Evolutionary conservation across 2,888 invertebrate species (phyloP).

Genomic region (Coelopa pilipes): DNA sequence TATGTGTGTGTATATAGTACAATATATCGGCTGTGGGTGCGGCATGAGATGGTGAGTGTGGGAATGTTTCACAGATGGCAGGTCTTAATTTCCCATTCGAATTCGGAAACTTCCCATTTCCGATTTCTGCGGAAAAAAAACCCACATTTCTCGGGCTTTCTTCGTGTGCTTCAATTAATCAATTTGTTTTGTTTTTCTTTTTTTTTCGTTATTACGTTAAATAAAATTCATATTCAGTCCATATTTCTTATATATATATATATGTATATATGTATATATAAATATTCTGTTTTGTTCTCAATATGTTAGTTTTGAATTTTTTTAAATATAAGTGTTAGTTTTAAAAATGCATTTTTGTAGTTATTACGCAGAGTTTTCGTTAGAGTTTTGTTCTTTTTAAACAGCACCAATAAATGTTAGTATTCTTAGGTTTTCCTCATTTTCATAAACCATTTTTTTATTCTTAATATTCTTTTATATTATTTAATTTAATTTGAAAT

Average conservation of each 20-base stretch:
- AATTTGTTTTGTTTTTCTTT: conserved; percentile 8
- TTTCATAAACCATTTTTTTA: conserved; percentile 7
- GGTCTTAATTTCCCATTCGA: too few species aligned
- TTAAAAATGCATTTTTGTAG: conserved; percentile 6
- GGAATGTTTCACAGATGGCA: too few species aligned
- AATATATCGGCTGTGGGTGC: too few species aligned
- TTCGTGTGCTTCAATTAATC: neutral
- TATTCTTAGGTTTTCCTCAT: conserved; percentile 8
- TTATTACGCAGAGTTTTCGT: neutral
- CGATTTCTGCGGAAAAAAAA: too few species aligned
- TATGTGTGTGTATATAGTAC: too few species aligned
- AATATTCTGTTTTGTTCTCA: conserved; percentile 1
- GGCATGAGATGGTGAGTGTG: too few species aligned
- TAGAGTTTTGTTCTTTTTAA: conserved; percentile 16
- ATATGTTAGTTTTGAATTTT: conserved; percentile 5
- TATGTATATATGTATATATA: too few species aligned
- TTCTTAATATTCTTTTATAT: conserved; percentile 12
- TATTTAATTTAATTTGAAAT: conserved; percentile 15
- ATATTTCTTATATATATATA: neutral
- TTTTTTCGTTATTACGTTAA: conserved; percentile 11
- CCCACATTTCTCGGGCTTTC: too few species aligned
- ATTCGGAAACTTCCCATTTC: too few species aligned
- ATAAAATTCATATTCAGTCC: conserved; percentile 7
- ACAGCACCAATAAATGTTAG: conserved; percentile 34
- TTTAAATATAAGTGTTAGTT: conserved; percentile 1